phyloP scores from a whole-genome alignment of 2,888 invertebrate species.

The Drosophila fungiperda region DNA sequence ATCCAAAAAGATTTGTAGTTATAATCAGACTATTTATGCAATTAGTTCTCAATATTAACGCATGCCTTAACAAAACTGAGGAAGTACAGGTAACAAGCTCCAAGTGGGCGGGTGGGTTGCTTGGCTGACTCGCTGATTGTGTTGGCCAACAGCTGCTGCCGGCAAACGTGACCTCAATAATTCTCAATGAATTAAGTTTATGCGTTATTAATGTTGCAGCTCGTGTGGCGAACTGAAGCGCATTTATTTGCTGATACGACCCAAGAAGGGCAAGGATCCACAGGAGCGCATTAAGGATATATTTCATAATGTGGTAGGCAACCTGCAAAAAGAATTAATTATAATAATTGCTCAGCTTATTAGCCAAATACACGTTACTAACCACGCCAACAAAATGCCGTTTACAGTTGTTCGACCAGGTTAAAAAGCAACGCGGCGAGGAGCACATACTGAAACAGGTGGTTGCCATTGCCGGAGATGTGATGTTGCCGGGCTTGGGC shows the following conservation, averaged over 20 bases:
- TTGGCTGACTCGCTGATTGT: constrained; percentile 6
- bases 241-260: constrained; percentile 93
- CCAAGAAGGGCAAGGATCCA: constrained; percentile 93
- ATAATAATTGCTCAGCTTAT: constrained; percentile 28
- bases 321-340: constrained; percentile 35
- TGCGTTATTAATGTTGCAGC: constrained; percentile 84
- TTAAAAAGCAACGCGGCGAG: constrained; percentile 89
- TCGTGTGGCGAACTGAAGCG: constrained; percentile 91
- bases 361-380: constrained; percentile 14
- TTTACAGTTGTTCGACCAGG: constrained; percentile 90
- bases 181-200: constrained; percentile 51
- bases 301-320: constrained; percentile 92
- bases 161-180: constrained; percentile 60
- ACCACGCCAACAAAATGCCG: constrained; percentile 6
- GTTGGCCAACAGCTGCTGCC: constrained; percentile 37
- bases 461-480: constrained; percentile 90
- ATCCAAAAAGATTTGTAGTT: not conserved
- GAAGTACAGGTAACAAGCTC: not conserved
- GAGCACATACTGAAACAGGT: constrained; percentile 87
- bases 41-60: not conserved
- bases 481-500: constrained; percentile 88
- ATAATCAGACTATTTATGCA: not conserved
- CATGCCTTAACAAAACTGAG: constrained; percentile 4
- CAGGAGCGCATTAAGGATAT: constrained; percentile 92
- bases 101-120: constrained; percentile 34